Evolutionary conservation across 2,113 vertebrate genomes (phyloP), one percentile per base, ranked within the genome.

Genomic region (Pleuronectes platessa): DNA sequence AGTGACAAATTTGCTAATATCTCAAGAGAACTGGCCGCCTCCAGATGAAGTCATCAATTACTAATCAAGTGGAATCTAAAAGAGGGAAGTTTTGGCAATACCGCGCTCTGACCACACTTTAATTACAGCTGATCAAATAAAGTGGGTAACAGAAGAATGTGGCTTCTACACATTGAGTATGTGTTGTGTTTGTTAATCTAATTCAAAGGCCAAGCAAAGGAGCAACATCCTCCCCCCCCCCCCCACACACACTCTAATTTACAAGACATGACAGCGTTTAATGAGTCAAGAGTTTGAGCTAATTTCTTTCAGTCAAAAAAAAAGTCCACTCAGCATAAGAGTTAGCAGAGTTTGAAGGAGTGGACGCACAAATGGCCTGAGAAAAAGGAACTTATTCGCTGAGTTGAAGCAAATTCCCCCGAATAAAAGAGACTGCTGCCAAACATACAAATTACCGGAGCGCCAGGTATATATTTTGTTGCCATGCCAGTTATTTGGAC

Each of bases 401-500:
- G 24, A 31, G 9, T 54, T 49, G 40, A 63, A 49, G 53, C 42
- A 68, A 14, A 45, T 10, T 18, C 23, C 11, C 56, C 23, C 12
- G n/a, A 47, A 20, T 3, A 14, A n/a, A 40, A 18, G 2, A 40
- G n/a, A 17, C 21, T 42, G 31, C 21, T 73, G 61, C 66, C 47
- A 54, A 2, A 60, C 42, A 45, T 55, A 55, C 27, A 45, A 23
- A 37, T 62, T 35, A 17, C n/a, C 26, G 31, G 7, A 56, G 23
- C 45, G 17, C 12, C 23, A 49, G 49, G n/a, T 68, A 58, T 20
- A 37, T n/a, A 3, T 54, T 60, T 14, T 65, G 53, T 47, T 62
- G 5, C 71, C 40, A 73, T 72, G 59, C 35, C 64, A 65, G 37
- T 68, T 64, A 60, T 76, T 31, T 31, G 27, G 65, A 37, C 27